These are phyloP conservation scores for Plebejus melissa DNA, from an alignment of 2,888 invertebrate genomes.

Conservation along the genomic window DNA sequence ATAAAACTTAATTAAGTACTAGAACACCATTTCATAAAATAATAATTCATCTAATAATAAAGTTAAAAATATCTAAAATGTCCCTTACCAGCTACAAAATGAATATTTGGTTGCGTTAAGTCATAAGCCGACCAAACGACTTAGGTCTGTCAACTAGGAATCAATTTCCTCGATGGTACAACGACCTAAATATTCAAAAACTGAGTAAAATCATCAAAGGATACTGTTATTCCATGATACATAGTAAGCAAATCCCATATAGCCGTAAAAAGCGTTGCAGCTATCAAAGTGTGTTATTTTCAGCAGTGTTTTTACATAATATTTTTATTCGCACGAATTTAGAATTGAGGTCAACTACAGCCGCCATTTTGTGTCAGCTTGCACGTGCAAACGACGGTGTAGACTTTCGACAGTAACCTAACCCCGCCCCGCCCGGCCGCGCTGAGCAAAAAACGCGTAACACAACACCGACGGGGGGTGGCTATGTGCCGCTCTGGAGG, in stretches of 20 bases:
- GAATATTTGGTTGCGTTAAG: no score
- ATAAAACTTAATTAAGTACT: no score
- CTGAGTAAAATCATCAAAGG: not conserved
- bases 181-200: not conserved
- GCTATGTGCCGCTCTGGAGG: slow-evolving; percentile 44
- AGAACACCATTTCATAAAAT: no score
- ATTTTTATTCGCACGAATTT: slow-evolving; percentile 26
- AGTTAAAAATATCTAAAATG: no score
- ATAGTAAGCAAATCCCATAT: not conserved
- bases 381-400: slow-evolving; percentile 70
- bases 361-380: slow-evolving; percentile 49
- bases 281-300: slow-evolving; percentile 10
- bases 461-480: slow-evolving; percentile 54
- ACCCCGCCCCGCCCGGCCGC: slow-evolving; percentile 61
- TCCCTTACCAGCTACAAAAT: no score
- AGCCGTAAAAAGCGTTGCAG: not conserved
- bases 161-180: not conserved
- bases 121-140: no score
- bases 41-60: no score
- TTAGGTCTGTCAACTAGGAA: no score
- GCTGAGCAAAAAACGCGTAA: slow-evolving; percentile 56
- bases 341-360: slow-evolving; percentile 28
- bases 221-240: not conserved
- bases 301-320: slow-evolving; percentile 11
- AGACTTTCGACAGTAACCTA: slow-evolving; percentile 66